Conservation (phyloP, 2,888 invertebrate species). For the Apamea crenata region DNA sequence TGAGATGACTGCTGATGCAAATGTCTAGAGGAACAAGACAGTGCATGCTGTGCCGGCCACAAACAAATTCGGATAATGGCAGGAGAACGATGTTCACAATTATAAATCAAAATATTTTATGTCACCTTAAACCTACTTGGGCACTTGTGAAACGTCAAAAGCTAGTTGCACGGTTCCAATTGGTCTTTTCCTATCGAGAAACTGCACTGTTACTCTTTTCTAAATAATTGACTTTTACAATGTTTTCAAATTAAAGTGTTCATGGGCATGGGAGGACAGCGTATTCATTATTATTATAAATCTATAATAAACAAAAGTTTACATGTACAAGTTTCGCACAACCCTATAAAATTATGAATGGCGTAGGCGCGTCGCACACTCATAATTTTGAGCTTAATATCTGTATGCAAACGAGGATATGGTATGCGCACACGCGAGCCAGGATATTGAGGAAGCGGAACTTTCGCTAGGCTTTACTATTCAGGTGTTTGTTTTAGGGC, state of each 20-base stretch:
- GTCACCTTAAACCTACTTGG: not conserved
- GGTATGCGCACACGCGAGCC: constrained; percentile 28
- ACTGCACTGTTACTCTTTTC: no score
- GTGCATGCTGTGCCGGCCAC: not conserved
- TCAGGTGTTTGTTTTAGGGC: constrained; percentile 10
- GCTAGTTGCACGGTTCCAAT: not conserved
- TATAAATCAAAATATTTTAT: no score
- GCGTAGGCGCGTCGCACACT: constrained; percentile 61
- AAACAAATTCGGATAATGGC: not conserved
- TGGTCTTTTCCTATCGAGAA: not conserved
- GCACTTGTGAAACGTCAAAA: not conserved
- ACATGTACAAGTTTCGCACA: constrained; percentile 10
- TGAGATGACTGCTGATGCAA: not conserved
- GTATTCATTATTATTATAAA: not conserved
- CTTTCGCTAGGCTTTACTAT: not conserved
- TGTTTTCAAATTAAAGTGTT: no score
- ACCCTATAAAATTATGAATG: constrained; percentile 49
- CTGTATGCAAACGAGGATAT: constrained; percentile 50
- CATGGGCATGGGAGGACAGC: no score
- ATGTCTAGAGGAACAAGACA: not conserved
- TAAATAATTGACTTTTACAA: no score
- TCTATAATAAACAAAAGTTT: not conserved
- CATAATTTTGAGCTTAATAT: constrained; percentile 61
- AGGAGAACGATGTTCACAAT: not conserved
- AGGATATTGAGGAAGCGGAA: constrained; percentile 15